phyloP scores from a whole-genome alignment of 1,140 invertebrate species.

The Andricus grossulariae region DNA sequence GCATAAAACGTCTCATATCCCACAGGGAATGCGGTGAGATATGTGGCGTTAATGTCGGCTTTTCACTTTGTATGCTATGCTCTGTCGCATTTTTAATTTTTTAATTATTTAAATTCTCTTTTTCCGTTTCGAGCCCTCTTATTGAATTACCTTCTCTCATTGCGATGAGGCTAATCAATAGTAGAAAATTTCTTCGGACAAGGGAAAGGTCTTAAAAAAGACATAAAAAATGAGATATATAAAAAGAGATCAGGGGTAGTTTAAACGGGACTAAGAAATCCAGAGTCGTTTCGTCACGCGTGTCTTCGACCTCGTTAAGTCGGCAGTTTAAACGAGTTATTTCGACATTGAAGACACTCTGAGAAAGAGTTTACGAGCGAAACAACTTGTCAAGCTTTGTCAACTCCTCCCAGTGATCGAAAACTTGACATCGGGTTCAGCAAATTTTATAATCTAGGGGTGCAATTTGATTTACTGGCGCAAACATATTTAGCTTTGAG shows the following conservation, averaged over 20 bases:
- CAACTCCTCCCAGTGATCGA: slow-evolving; percentile 46
- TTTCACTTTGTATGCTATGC: slow-evolving; percentile 24
- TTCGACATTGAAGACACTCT: slow-evolving; percentile 18
- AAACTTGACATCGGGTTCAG: slow-evolving; percentile 35
- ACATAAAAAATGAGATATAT: slow-evolving; percentile 13
- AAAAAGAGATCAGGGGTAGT: slow-evolving; percentile 20
- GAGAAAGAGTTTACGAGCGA: slow-evolving; percentile 47
- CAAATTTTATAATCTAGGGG: background rate
- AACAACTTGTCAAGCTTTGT: slow-evolving; percentile 49
- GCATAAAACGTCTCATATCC: slow-evolving; percentile 31
- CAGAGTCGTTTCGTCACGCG: slow-evolving; percentile 29
- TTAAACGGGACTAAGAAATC: slow-evolving; percentile 34
- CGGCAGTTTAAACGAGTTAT: slow-evolving; percentile 44
- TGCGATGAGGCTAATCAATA: background rate
- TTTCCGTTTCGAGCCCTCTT: background rate
- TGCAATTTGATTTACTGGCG: background rate
- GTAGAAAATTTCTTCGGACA: background rate
- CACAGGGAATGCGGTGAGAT: slow-evolving; percentile 26
- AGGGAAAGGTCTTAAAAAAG: background rate
- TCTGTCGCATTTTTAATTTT: background rate
- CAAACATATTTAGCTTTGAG: no score
- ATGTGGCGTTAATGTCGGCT: slow-evolving; percentile 26
- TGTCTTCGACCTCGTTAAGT: slow-evolving; percentile 53
- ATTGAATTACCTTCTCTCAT: background rate
- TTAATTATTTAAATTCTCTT: background rate